Base-by-base conservation (phyloP, 2,888 invertebrate species). In the Dendrolimus pini region DNA sequence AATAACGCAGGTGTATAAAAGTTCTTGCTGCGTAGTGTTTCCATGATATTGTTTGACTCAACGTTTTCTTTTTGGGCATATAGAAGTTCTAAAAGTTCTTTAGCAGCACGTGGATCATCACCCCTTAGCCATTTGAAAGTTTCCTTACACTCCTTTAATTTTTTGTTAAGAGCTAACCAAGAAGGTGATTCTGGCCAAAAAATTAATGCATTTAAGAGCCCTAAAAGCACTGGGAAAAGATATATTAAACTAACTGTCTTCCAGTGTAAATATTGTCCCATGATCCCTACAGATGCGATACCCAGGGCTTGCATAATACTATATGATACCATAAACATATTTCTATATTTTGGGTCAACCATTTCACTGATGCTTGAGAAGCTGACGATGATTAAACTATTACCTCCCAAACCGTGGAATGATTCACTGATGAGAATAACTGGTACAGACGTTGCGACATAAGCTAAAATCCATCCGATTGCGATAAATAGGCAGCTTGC, bases 141-240 rank as follows among this genome's bases (percentile, higher is more conserved):
- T 55, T 58, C 53, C 53, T 63, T 63, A 56, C 67, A 67, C 61
- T 59, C 60, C 8, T 62, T 63, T 14, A 62, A 65, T 53, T 66
- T 54, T 9, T 63, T 65, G 55, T 63, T 69, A n/a, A 54, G 64
- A 1, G 69, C 69, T 41, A 69, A 60, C 69, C 67, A 69, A 1
- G 61, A 59, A 1, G 67, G 69, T 0, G 69, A 66, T 53, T 69
- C 66, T 7, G 69, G 66, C 66, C 66, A 69, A 56, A 62, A 55
- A 18, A 47, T 47, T 2, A 55, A 62, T 6, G 60, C 60, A 7
- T 61, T 58, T 6, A 58, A 3, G 9, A 64, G 13, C 30, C 66
- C 66, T 8, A 66, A 30, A 8, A 60, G 7, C 12, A 56, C 18
- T 2, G 60, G 58, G 1, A 41, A 53, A 10, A 56, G 53, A 55